These are phyloP conservation scores for Thamnophis sirtalis DNA, from an alignment of 2,113 vertebrate genomes.

Conservation along the genomic window DNA sequence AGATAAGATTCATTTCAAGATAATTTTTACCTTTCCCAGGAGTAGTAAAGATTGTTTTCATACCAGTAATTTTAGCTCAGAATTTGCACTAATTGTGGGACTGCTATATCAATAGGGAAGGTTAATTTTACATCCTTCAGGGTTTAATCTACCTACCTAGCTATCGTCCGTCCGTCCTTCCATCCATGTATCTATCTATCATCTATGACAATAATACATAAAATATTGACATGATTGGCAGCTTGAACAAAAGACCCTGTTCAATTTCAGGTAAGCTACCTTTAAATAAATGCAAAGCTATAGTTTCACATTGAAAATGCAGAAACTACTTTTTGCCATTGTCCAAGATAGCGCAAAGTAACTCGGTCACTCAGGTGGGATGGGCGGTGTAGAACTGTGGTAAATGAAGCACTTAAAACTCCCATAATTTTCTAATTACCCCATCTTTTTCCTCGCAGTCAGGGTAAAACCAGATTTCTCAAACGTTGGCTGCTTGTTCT, in stretches of 20 bases:
- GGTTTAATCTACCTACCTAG: fast-evolving
- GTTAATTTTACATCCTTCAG: neutral
- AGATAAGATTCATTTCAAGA: neutral
- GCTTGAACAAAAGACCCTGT: neutral
- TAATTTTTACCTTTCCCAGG: neutral
- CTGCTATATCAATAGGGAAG: neutral
- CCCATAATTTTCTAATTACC: neutral
- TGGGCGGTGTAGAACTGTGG: neutral
- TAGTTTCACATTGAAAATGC: neutral
- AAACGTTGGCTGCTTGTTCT: neutral
- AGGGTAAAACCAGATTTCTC: neutral
- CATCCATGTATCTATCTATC: too few relatives aligned
- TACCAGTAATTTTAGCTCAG: neutral
- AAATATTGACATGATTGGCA: neutral
- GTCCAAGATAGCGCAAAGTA: neutral
- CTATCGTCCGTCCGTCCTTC: too few relatives aligned
- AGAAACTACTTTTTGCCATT: neutral
- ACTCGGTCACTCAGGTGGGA: neutral
- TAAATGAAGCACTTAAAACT: neutral
- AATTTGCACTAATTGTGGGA: neutral
- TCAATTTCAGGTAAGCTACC: neutral
- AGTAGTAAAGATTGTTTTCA: neutral
- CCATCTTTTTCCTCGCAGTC: neutral
- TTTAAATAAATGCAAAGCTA: neutral
- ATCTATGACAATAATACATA: neutral